Conservation (phyloP, 2,113 vertebrate species). For the Nannospalax galili region DNA sequence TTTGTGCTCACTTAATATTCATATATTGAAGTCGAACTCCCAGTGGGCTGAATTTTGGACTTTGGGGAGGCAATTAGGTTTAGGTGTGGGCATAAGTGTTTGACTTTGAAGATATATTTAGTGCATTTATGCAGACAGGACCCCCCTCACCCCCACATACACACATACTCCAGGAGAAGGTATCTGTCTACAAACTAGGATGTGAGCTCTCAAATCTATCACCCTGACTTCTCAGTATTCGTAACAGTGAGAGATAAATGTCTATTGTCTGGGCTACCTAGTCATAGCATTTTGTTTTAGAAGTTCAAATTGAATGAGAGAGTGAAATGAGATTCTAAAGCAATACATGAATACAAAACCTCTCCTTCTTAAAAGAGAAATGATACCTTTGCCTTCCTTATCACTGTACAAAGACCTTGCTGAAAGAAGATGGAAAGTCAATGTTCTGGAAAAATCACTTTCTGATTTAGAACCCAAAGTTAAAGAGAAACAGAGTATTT, state of each 20-base stretch:
- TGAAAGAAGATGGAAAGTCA: conserved; percentile 24
- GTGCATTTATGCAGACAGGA: background rate
- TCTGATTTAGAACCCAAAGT: conserved; percentile 40
- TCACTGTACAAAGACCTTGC: background rate
- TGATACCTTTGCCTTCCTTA: background rate
- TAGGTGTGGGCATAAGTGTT: background rate
- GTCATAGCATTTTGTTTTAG: background rate
- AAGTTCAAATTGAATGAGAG: background rate
- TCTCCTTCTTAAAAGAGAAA: background rate
- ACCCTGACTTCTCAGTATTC: background rate
- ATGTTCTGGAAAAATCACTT: background rate
- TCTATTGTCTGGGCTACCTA: no score
- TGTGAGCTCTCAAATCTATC: background rate
- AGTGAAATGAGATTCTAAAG: conserved; percentile 3
- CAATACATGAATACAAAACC: background rate
- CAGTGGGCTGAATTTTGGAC: background rate
- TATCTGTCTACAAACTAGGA: background rate
- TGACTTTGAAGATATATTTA: background rate
- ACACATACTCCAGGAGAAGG: no score
- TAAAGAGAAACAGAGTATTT: conserved; percentile 34
- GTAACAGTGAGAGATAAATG: background rate
- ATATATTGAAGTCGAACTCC: background rate
- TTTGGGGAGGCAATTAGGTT: background rate
- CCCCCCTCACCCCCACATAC: background rate
- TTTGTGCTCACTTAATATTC: background rate